These are phyloP conservation scores for Drosophila neotestacea DNA, from an alignment of 2,888 invertebrate genomes.

Conservation along the genomic window DNA sequence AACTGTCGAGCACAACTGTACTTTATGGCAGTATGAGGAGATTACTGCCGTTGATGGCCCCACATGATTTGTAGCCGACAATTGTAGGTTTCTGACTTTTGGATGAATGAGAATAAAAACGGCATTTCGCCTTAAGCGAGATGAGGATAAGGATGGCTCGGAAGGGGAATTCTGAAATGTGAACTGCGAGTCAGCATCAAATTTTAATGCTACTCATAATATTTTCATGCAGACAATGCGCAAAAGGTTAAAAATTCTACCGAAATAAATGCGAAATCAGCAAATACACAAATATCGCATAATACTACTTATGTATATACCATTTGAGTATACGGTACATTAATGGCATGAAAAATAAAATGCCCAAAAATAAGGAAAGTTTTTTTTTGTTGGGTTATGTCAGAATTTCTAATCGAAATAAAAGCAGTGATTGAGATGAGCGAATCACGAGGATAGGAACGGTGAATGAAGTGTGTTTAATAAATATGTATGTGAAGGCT, in stretches of 20 bases:
- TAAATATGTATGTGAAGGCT: not conserved
- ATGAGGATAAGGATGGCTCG: not conserved
- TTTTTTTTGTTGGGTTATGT: conserved; percentile 24
- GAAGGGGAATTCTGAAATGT: not conserved
- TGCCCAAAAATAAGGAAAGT: conserved; percentile 51
- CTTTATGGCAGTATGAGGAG: conserved; percentile 33
- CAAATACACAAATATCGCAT: conserved; percentile 40
- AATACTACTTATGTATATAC: not conserved
- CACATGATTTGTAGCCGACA: conserved; percentile 75
- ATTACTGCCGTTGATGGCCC: conserved; percentile 62
- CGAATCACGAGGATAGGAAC: not conserved
- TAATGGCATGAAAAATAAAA: conserved; percentile 43
- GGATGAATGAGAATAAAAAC: not conserved
- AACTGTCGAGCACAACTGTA: conserved; percentile 48
- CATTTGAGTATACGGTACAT: conserved; percentile 25
- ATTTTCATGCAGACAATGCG: conserved; percentile 74
- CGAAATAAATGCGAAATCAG: conserved; percentile 66
- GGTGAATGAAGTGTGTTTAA: not conserved
- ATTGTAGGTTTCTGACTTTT: conserved; percentile 44
- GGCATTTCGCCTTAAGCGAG: conserved; percentile 3
- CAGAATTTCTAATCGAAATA: conserved; percentile 38
- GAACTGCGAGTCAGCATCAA: conserved; percentile 60
- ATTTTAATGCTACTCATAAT: conserved; percentile 79
- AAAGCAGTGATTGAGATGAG: conserved; percentile 23
- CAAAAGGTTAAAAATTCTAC: conserved; percentile 60